Conservation (phyloP, 2,888 invertebrate species). For the Sarcophaga variegata region DNA sequence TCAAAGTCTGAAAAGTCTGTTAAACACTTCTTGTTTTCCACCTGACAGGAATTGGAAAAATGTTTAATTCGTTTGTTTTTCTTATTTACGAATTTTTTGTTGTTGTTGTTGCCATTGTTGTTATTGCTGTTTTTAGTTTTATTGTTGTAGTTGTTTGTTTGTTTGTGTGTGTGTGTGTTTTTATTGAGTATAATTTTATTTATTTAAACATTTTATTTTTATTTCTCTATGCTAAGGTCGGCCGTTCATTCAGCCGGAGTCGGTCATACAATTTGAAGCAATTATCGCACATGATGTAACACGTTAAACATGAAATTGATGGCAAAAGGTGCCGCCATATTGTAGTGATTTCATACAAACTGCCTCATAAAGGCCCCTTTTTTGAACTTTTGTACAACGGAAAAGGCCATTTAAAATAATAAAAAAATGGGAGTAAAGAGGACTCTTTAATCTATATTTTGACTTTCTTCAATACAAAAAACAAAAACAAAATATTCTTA, state of each 20-base stretch:
- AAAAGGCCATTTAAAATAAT: constrained; percentile 11
- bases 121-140: background rate
- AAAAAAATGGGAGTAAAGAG: constrained; percentile 9
- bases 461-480: background rate
- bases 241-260: constrained; percentile 44
- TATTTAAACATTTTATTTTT: constrained; percentile 47
- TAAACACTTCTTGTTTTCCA: constrained; percentile 68
- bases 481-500: background rate
- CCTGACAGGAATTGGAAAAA: constrained; percentile 64
- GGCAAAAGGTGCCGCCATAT: constrained; percentile 53
- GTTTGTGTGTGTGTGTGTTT: background rate
- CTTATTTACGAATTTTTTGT: constrained; percentile 35
- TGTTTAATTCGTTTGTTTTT: constrained; percentile 59
- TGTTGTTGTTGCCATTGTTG: constrained; percentile 13
- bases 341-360: constrained; percentile 42
- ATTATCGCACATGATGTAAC: constrained; percentile 67
- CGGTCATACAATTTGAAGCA: constrained; percentile 67
- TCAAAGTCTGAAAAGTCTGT: constrained; percentile 69
- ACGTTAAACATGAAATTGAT: constrained; percentile 57
- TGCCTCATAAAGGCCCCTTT: constrained; percentile 18
- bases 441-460: constrained; percentile 52
- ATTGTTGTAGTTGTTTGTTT: background rate
- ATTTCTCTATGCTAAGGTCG: constrained; percentile 54
- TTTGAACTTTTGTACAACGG: background rate
- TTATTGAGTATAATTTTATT: constrained; percentile 18